Conservation (phyloP, 2,888 invertebrate genomes). For the Stratiomys singularior region DNA sequence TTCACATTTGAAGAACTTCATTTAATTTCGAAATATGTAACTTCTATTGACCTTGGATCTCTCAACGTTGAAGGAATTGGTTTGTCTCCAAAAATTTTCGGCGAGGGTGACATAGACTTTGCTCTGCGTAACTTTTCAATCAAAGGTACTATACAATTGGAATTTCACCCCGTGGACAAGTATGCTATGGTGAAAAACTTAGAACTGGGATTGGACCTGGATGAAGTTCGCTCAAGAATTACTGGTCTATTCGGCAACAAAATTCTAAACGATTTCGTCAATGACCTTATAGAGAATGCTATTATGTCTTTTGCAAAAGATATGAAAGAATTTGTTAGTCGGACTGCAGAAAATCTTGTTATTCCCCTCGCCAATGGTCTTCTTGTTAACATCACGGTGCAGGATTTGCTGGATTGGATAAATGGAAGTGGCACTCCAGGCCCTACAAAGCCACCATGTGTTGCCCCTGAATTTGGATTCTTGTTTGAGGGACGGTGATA, state of each 20-base stretch:
- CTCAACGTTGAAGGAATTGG: background rate
- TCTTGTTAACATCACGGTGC: background rate
- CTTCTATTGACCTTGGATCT: background rate
- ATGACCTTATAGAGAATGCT: background rate
- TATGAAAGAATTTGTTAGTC: constrained; percentile 20
- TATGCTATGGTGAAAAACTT: background rate
- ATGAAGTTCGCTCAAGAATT: background rate
- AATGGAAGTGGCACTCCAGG: background rate
- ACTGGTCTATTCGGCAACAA: constrained; percentile 11
- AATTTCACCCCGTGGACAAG: background rate
- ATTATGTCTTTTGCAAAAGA: constrained; percentile 11
- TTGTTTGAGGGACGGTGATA: background rate
- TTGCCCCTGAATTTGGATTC: background rate
- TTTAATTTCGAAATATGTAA: constrained; percentile 6
- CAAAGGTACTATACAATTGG: background rate
- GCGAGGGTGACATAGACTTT: constrained; percentile 6
- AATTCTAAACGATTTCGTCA: constrained; percentile 1
- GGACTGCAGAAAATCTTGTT: background rate
- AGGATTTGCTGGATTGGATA: constrained; percentile 15
- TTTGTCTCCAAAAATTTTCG: background rate
- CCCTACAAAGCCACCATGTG: background rate
- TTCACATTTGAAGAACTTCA: constrained; percentile 11
- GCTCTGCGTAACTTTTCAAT: constrained; percentile 14
- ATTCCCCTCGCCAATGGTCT: background rate
- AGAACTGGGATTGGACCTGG: constrained; percentile 1